A percentile compares a stretch with the other conserved stretches of the same genome.
Evolutionary conservation across 2,888 invertebrate genomes (phyloP).

Genomic region (Cistogaster globosa): DNA sequence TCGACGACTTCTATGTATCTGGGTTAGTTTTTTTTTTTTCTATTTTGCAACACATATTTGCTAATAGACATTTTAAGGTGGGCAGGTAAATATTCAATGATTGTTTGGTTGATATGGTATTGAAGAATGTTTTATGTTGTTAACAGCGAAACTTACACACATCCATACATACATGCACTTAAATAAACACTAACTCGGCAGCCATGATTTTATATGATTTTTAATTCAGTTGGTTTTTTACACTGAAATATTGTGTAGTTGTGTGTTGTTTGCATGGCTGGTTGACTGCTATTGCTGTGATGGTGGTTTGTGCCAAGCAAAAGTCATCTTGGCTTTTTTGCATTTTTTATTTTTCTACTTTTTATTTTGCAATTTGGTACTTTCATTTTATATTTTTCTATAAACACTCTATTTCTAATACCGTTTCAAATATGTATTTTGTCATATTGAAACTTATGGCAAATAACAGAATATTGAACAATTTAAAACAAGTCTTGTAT

Average conservation of each 20-base stretch:
- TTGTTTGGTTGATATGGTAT: background rate
- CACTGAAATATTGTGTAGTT: slow-evolving; percentile 4
- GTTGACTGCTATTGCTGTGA: slow-evolving; percentile 37
- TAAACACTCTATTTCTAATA: background rate
- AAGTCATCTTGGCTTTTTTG: slow-evolving; percentile 11
- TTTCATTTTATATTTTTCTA: background rate
- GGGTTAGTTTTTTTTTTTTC: background rate
- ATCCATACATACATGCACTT: background rate
- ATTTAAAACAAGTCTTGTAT: too few species aligned
- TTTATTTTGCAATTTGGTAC: background rate
- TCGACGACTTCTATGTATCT: background rate
- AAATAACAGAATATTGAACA: too few species aligned
- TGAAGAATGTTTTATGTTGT: slow-evolving; percentile 35
- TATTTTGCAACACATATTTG: slow-evolving; percentile 8
- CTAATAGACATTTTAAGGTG: slow-evolving; percentile 31
- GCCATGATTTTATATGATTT: slow-evolving; percentile 30
- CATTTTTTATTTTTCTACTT: background rate
- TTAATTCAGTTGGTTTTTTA: background rate
- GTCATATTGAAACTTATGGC: slow-evolving; percentile 36
- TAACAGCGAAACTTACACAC: slow-evolving; percentile 3
- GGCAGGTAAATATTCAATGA: slow-evolving; percentile 48
- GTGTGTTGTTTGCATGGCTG: slow-evolving; percentile 7
- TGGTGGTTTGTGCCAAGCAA: slow-evolving; percentile 40
- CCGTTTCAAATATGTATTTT: slow-evolving; percentile 46
- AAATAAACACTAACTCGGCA: slow-evolving; percentile 15